Evolutionary conservation across 2,888 invertebrate species (phyloP).

Genomic region (Schizaphis graminum): DNA sequence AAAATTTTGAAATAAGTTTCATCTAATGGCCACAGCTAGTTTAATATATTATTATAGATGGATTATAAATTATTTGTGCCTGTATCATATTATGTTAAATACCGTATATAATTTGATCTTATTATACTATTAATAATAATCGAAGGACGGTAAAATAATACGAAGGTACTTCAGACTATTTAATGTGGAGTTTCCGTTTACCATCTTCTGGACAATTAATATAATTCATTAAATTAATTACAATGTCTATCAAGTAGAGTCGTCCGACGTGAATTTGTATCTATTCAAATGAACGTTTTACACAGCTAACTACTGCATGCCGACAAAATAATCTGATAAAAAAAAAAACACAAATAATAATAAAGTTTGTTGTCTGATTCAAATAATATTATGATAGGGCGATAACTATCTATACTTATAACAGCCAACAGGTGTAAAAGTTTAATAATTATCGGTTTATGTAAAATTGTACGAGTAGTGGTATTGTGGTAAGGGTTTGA

Average conservation of each 20-base stretch:
- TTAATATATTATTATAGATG: not conserved
- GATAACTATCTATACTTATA: not conserved
- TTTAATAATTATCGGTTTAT: not conserved
- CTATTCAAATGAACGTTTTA: not conserved
- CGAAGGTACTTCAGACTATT: not conserved
- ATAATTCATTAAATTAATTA: slow-evolving; percentile 6
- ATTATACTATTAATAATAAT: not conserved
- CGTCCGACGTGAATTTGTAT: not conserved
- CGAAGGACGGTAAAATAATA: not conserved
- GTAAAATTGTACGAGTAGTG: not conserved
- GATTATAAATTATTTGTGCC: not conserved
- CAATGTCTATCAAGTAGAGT: not conserved
- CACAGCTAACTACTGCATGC: not conserved
- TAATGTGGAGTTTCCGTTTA: not conserved
- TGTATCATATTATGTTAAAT: not conserved
- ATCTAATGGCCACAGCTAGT: not conserved
- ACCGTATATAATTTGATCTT: not conserved
- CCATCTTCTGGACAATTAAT: not conserved
- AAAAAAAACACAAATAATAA: not conserved
- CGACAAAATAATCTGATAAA: not conserved
- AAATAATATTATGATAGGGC: not conserved
- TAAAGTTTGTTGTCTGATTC: not conserved
- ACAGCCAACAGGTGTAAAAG: too few relatives aligned
- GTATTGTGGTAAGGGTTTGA: not conserved
- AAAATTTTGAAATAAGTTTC: not conserved